Evolutionary conservation across 2,113 vertebrate species (phyloP).

Genomic region (Polypterus bichir): DNA sequence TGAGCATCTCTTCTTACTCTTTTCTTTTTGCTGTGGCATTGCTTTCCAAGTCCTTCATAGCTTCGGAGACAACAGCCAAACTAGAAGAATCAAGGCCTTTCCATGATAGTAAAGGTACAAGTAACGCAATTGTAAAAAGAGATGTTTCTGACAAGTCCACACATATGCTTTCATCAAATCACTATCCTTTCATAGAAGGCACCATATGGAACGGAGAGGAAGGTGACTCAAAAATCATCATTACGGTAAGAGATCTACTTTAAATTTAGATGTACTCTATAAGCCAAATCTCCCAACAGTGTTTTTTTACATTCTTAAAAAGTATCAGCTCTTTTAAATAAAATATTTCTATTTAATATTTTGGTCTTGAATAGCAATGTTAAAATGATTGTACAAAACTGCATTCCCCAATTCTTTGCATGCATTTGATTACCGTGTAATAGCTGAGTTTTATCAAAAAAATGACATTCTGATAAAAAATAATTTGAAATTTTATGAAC

Average conservation of each 20-base stretch:
- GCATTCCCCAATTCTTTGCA: too few relatives aligned
- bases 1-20: slow-evolving; percentile 45
- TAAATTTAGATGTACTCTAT: too few relatives aligned
- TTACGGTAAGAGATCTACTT: slow-evolving; percentile 5
- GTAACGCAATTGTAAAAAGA: slow-evolving; percentile 38
- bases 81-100: slow-evolving; percentile 43
- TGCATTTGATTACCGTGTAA: too few relatives aligned
- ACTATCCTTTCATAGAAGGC: slow-evolving; percentile 42
- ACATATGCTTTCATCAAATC: slow-evolving; percentile 33
- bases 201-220: slow-evolving; percentile 41
- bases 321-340: too few relatives aligned
- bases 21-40: slow-evolving; percentile 59
- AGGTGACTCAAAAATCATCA: slow-evolving; percentile 44
- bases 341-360: too few relatives aligned
- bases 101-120: slow-evolving; percentile 41
- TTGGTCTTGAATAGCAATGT: too few relatives aligned
- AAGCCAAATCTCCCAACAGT: too few relatives aligned
- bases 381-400: too few relatives aligned
- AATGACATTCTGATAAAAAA: too few relatives aligned
- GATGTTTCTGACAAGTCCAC: slow-evolving; percentile 30
- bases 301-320: too few relatives aligned
- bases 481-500: too few relatives aligned
- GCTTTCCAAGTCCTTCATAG: slow-evolving; percentile 56
- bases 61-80: slow-evolving; percentile 45
- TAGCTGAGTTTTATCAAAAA: too few relatives aligned